phyloP scores from a whole-genome alignment of 1,140 invertebrate genomes.

The Drosophila sp. region DNA sequence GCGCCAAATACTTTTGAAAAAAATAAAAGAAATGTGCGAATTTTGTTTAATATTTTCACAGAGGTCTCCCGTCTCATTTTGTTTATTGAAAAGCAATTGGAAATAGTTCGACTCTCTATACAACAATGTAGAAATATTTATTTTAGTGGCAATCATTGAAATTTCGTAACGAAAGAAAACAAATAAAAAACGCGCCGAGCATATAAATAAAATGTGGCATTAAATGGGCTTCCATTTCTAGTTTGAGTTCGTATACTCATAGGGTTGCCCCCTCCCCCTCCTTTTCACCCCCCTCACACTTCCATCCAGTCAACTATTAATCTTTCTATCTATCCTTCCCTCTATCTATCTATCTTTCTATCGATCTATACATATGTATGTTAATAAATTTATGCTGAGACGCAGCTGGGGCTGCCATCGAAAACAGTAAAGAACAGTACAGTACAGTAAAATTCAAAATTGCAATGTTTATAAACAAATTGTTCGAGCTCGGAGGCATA shows the following conservation, averaged over 20 bases:
- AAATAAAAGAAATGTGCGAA: slow-evolving; percentile 27
- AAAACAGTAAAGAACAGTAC: not conserved
- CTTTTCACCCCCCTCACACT: not conserved
- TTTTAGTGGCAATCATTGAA: slow-evolving; percentile 57
- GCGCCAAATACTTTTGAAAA: not conserved
- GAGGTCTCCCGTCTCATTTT: slow-evolving; percentile 32
- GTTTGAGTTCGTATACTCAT: slow-evolving; percentile 18
- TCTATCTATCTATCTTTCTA: slow-evolving; percentile 12
- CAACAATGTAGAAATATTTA: slow-evolving; percentile 48
- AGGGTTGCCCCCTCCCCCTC: slow-evolving; percentile 15
- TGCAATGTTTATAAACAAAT: slow-evolving; percentile 84
- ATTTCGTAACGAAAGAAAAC: slow-evolving; percentile 77
- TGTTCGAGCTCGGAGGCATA: slow-evolving; percentile 64
- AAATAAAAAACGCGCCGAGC: slow-evolving; percentile 63
- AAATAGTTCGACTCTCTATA: slow-evolving; percentile 45
- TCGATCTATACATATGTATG: slow-evolving; percentile 27
- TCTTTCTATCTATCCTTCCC: slow-evolving; percentile 9
- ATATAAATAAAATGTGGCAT: slow-evolving; percentile 82
- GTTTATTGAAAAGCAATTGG: slow-evolving; percentile 62
- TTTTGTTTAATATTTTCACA: slow-evolving; percentile 55
- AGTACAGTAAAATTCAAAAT: slow-evolving; percentile 74
- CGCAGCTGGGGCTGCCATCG: slow-evolving; percentile 53
- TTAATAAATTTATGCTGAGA: slow-evolving; percentile 55
- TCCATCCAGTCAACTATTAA: slow-evolving; percentile 9
- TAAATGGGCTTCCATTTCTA: slow-evolving; percentile 51